Evolutionary conservation across 2,797 vertebrate genomes (phyloP), one percentile per base, ranked within the genome.

Genomic region (Pteropus rufus): DNA sequence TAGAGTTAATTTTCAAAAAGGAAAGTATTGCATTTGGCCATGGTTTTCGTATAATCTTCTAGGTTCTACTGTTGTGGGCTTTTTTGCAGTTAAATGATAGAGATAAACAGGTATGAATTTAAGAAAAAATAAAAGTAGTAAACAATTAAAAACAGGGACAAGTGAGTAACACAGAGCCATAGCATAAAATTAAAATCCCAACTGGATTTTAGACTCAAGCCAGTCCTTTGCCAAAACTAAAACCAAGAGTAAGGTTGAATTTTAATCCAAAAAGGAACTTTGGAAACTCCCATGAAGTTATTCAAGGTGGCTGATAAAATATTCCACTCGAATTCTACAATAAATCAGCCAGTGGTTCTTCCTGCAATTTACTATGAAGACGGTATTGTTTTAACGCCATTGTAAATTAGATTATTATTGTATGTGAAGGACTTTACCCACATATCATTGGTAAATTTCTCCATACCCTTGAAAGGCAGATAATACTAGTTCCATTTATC

Each of bases 1-100:
- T 81, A 91, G 92, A 94, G 81, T 84, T 65, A 82, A 70, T 46
- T 62, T 70, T 34, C 76, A 81, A 65, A 85, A 96, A 87, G 46
- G 62, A 81, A 93, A 95, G 81, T 31, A 54, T 82, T 52, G 23
- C 44, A 36, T 91, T 72, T 72, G 79, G 80, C 56, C 31, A 24
- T 24, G 23, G 6, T 87, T 91, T 94, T 94, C 69, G 41, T 79
- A 46, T 52, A 44, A 89, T 64, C 81, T 65, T 83, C 46, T 36
- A n/a, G 81, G 18, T 70, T 84, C 49, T 39, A 15, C n/a, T 39
- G 3, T 34, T 92, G 24, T 70, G 49, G 49, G 15, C 15, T 77
- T 91, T 14, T 95, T 91, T 49, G 31, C 77, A 83, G 58, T 92
- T 82, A 67, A 72, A 85, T 5, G 14, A 69, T 52, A 91, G 24